Evolutionary conservation across 2,888 invertebrate species (phyloP), one percentile per base, ranked within the genome.

Genomic region (Netelia melanura): DNA sequence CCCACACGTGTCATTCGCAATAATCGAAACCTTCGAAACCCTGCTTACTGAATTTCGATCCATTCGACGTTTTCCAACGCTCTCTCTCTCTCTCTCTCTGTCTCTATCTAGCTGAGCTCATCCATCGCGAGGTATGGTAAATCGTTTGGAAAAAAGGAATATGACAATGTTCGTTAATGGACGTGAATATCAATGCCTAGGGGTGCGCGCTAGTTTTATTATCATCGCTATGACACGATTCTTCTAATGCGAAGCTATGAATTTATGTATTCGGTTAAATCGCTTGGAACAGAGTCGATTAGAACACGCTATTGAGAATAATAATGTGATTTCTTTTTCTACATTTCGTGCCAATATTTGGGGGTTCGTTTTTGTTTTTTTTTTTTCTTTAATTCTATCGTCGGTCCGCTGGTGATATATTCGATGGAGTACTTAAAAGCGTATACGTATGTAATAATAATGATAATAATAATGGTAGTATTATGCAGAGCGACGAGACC

Each of bases 1-100:
- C 84, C 67, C 86, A 78, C 86, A 87, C 86, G 87, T 87, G 87
- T 85, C 86, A 72, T 85, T 21, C 64, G 71, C 70, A 81, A 84
- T 83, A 75, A 76, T 61, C 75, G 67, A 71, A 25, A 23, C 21
- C 56, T 5, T 56, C 48, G 17, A 30, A 23, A 30, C 5, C 10
- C 3, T 74, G 76, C 71, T 48, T 74, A 82, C 77, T 77, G 79
- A 83, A 86, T 86, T 64, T 72, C 75, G 76, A 86, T 86, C 80
- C 71, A 71, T 83, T 74, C 76, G 80, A 48, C 78, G 58, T 75
- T 79, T 25, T 70, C 64, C 52, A 11, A 30, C 52, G 56, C 30
- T 54, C 70, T 58, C 72, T 68, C 30, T 67, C 70, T 11, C 62
- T 77, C 67, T 38, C 23, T 38, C 44, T 61, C 65, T 68, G 21